Conservation (phyloP, 92 coral and sea anemone species). For the Porites lobata region DNA sequence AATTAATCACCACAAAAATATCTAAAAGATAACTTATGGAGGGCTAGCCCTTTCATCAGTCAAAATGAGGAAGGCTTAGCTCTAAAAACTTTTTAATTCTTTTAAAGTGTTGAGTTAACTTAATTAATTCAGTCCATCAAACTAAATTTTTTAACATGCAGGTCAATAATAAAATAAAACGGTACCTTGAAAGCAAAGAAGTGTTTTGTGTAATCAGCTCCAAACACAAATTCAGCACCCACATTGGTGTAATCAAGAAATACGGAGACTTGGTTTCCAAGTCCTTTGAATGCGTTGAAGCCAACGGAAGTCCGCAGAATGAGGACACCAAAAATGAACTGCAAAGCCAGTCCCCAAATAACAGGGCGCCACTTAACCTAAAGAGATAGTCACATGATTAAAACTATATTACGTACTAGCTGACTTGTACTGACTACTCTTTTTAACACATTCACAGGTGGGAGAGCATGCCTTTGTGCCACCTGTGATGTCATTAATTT, state of each 20-base stretch:
- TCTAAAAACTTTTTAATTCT: too few relatives aligned
- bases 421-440: too few relatives aligned
- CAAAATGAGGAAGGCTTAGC: too few relatives aligned
- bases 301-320: constrained; percentile 90
- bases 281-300: constrained; percentile 70
- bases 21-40: too few relatives aligned
- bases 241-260: constrained; percentile 86
- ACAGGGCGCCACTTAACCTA: constrained; percentile 97
- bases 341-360: constrained; percentile 94
- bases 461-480: too few relatives aligned
- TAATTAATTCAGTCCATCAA: too few relatives aligned
- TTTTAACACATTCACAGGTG: too few relatives aligned
- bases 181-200: constrained; percentile 94
- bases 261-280: constrained; percentile 80
- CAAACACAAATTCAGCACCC: constrained; percentile 93
- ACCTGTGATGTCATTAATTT: too few relatives aligned
- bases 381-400: neutral
- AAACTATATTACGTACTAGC: neutral
- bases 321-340: constrained; percentile 92
- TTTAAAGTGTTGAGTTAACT: too few relatives aligned
- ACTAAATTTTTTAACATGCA: neutral
- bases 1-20: too few relatives aligned
- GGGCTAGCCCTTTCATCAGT: too few relatives aligned
- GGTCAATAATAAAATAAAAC: neutral
- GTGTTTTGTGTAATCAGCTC: constrained; percentile 67